A percentile compares a stretch with the other conserved stretches of the same genome.
Conservation (phyloP, 2,797 vertebrate genomes). For the Hyperoplus lanceolatus region DNA sequence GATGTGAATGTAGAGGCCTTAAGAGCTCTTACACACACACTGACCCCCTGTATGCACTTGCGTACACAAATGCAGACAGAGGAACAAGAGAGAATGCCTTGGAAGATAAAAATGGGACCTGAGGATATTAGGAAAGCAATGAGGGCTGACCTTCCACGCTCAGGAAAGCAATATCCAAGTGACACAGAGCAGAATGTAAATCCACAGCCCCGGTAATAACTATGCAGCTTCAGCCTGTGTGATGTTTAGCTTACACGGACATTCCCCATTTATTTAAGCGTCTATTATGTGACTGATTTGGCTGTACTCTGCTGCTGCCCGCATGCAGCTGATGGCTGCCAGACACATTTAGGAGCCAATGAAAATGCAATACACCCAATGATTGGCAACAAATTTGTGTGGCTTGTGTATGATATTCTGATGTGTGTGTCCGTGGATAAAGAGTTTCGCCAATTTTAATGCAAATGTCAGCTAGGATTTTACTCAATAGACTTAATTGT, state of each 20-base stretch:
- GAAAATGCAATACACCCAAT: slow-evolving; percentile 39
- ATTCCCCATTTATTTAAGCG: slow-evolving; percentile 58
- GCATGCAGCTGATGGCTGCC: slow-evolving; percentile 32
- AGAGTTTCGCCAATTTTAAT: slow-evolving; percentile 23
- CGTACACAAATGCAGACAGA: slow-evolving; percentile 15
- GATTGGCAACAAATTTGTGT: slow-evolving; percentile 14
- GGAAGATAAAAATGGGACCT: slow-evolving; percentile 70
- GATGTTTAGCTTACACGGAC: slow-evolving; percentile 63
- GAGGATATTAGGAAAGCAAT: slow-evolving; percentile 78
- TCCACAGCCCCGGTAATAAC: slow-evolving; percentile 65
- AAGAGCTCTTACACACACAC: slow-evolving; percentile 40
- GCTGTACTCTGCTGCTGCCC: slow-evolving; percentile 28
- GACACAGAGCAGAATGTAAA: slow-evolving; percentile 70
- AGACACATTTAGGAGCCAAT: slow-evolving; percentile 59
- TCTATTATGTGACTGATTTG: slow-evolving; percentile 61
- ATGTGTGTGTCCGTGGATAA: not conserved
- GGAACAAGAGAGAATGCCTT: slow-evolving; percentile 50
- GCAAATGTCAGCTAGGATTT: slow-evolving; percentile 33
- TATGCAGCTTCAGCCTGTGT: slow-evolving; percentile 29
- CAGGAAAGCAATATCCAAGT: slow-evolving; percentile 69
- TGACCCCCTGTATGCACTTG: slow-evolving; percentile 24
- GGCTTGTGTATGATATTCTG: not conserved
- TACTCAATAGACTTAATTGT: not conserved
- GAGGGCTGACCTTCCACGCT: slow-evolving; percentile 70
- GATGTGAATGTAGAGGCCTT: slow-evolving; percentile 67